Evolutionary conservation across 2,888 invertebrate genomes (phyloP).

Genomic region (Himalopsyche kuldschensis): DNA sequence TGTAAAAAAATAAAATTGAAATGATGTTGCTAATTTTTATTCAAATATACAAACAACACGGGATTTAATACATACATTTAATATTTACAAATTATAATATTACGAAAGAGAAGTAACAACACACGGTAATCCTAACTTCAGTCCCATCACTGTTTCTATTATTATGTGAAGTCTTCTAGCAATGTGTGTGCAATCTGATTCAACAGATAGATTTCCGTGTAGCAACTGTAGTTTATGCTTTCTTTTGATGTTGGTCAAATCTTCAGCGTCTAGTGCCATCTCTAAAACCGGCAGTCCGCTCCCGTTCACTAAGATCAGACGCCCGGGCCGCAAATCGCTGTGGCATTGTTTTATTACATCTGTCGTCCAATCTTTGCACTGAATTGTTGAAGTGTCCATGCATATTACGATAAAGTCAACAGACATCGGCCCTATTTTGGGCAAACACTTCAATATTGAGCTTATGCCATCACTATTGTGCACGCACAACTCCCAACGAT

Average conservation of each 20-base stretch:
- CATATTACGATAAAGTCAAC: slow-evolving; percentile 30
- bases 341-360: slow-evolving; percentile 50
- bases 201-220: slow-evolving; percentile 49
- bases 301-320: slow-evolving; percentile 53
- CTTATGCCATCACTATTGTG: slow-evolving; percentile 36
- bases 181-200: slow-evolving; percentile 46
- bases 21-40: no score
- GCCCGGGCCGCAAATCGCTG: slow-evolving; percentile 50
- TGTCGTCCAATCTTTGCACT: slow-evolving; percentile 52
- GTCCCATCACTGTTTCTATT: slow-evolving; percentile 52
- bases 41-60: no score
- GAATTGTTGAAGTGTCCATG: slow-evolving; percentile 29
- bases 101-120: not conserved
- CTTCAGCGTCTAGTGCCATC: slow-evolving; percentile 51
- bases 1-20: no score
- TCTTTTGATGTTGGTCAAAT: slow-evolving; percentile 48
- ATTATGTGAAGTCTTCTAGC: slow-evolving; percentile 51
- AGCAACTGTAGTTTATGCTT: slow-evolving; percentile 51
- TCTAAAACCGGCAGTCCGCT: slow-evolving; percentile 50
- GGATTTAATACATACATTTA: no score
- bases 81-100: not conserved
- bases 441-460: slow-evolving; percentile 22
- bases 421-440: slow-evolving; percentile 22
- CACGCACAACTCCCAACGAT: slow-evolving; percentile 52
- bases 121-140: slow-evolving; percentile 52